A percentile compares a stretch with the other conserved stretches of the same genome.
phyloP scores from a whole-genome alignment of 30 jellyfish, hydroid and myxozoan species.

The Aurelia aurita region DNA sequence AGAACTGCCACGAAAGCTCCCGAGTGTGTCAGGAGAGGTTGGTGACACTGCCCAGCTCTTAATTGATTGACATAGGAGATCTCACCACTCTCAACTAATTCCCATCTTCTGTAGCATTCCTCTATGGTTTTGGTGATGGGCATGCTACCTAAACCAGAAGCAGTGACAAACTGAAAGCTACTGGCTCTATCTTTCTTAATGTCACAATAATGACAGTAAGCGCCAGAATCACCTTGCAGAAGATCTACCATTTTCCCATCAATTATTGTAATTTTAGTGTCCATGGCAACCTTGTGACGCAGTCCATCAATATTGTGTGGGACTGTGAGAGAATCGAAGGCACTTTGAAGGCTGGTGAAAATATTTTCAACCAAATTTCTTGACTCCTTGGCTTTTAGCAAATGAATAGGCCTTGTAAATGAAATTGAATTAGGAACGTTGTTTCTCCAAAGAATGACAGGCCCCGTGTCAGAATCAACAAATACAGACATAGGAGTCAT shows the following conservation, averaged over 20 bases:
- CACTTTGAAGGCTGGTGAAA: too few species aligned
- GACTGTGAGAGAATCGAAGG: too few species aligned
- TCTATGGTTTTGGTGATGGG: neutral
- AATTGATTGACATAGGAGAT: neutral
- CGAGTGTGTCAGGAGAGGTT: neutral
- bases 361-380: too few species aligned
- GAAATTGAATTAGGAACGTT: too few species aligned
- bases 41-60: conserved; percentile 24
- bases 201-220: neutral
- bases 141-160: neutral
- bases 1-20: neutral
- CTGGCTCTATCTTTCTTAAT: conserved; percentile 1
- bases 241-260: neutral
- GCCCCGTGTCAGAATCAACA: too few species aligned
- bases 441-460: too few species aligned
- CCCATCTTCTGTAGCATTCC: neutral
- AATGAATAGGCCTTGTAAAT: too few species aligned
- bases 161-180: neutral
- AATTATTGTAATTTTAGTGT: too few species aligned
- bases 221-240: conserved; percentile 34
- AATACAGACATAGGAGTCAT: too few species aligned
- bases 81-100: neutral
- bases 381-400: too few species aligned
- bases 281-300: too few species aligned
- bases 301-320: too few species aligned